phyloP scores from a whole-genome alignment of 2,113 vertebrate species.

The Argyrosomus japonicus region DNA sequence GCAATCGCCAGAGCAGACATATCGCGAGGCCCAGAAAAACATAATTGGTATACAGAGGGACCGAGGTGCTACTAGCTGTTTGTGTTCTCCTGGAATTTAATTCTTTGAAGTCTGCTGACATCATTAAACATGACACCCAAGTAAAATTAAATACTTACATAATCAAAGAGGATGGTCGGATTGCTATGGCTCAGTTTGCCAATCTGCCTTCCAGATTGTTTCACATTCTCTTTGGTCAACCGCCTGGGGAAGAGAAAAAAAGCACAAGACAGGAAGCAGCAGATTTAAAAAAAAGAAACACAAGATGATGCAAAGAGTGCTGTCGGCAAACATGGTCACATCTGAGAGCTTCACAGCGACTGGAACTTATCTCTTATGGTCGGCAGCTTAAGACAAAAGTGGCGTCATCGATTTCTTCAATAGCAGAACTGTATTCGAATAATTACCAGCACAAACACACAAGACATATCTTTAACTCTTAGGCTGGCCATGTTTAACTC shows the following conservation, averaged over 20 bases:
- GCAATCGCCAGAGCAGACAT: neutral
- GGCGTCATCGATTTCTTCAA: neutral
- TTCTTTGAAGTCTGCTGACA: neutral
- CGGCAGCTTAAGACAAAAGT: slow-evolving; percentile 29
- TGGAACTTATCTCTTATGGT: slow-evolving; percentile 6
- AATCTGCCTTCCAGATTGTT: slow-evolving; percentile 98
- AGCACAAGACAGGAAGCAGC: slow-evolving; percentile 17
- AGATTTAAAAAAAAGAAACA: slow-evolving; percentile 30
- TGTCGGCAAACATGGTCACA: slow-evolving; percentile 25
- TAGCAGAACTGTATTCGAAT: slow-evolving; percentile 8
- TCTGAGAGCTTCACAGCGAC: slow-evolving; percentile 16
- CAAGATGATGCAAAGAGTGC: slow-evolving; percentile 10
- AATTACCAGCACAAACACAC: slow-evolving; percentile 11
- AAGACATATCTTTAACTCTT: neutral
- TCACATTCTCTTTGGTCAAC: slow-evolving; percentile 99
- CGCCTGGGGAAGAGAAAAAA: slow-evolving; percentile 82
- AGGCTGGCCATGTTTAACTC: neutral
- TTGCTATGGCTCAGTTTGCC: slow-evolving; percentile 99
- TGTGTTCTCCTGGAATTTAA: neutral
- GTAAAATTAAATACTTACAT: slow-evolving; percentile 86
- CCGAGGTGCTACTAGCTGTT: neutral
- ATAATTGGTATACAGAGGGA: neutral
- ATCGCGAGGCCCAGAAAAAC: neutral
- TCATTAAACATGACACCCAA: slow-evolving; percentile 9
- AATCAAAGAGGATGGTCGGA: slow-evolving; percentile 99